These are phyloP conservation scores for Boulengeromyrus knoepffleri DNA, from an alignment of 2,113 vertebrate genomes.

Conservation along the genomic window DNA sequence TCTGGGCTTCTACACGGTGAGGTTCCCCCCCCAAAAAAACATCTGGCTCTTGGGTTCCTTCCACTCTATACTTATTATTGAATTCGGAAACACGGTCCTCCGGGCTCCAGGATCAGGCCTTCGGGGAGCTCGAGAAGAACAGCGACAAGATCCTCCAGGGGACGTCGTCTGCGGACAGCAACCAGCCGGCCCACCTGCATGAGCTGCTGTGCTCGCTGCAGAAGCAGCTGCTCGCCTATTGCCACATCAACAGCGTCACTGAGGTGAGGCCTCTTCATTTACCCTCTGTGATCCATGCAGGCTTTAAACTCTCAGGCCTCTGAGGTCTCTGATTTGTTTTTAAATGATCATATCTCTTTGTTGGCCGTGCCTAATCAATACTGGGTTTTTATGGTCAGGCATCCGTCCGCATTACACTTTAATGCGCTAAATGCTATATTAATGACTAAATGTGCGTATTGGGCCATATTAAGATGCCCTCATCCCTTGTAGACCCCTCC, in stretches of 20 bases:
- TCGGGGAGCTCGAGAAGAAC: slow-evolving; percentile 96
- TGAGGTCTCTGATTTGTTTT: neutral
- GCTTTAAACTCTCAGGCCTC: neutral
- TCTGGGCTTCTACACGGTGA: slow-evolving; percentile 93
- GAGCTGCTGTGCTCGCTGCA: slow-evolving; percentile 91
- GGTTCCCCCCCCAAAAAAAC: slow-evolving; percentile 15
- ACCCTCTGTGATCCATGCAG: neutral
- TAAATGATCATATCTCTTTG: neutral
- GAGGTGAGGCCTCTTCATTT: slow-evolving; percentile 61
- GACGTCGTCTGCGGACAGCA: slow-evolving; percentile 85
- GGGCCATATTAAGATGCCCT: neutral
- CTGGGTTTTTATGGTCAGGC: neutral
- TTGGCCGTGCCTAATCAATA: neutral
- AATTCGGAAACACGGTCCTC: neutral
- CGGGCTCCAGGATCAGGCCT: slow-evolving; percentile 81
- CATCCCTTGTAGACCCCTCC: neutral
- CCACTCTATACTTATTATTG: neutral
- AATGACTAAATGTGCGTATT: neutral
- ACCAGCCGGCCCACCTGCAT: slow-evolving; percentile 93
- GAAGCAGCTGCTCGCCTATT: slow-evolving; percentile 91
- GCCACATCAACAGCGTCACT: slow-evolving; percentile 83
- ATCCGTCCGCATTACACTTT: neutral
- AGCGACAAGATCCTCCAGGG: slow-evolving; percentile 89
- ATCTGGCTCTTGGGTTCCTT: neutral
- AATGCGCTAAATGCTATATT: neutral